A percentile compares a stretch with the other conserved stretches of the same genome.
phyloP scores from a whole-genome alignment of 2,797 vertebrate genomes.

The Myripristis murdjan region DNA sequence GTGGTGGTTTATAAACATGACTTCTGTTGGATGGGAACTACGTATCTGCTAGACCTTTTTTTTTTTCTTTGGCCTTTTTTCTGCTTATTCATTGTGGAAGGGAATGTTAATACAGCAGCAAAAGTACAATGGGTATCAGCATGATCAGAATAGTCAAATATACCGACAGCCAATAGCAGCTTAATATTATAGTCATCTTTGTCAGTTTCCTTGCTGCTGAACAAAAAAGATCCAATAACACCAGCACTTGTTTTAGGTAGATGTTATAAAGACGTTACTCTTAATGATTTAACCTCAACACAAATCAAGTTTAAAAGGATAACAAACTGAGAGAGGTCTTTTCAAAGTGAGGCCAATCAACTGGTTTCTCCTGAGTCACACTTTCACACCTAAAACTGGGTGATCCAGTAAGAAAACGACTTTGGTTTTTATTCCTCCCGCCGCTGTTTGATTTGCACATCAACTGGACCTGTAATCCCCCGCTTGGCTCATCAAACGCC shows the following conservation, averaged over 20 bases:
- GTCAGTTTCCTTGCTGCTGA: conserved; percentile 61
- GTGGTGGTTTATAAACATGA: conserved; percentile 61
- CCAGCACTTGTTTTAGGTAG: conserved; percentile 44
- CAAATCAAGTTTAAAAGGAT: too few relatives aligned
- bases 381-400: too few relatives aligned
- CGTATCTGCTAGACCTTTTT: conserved; percentile 45
- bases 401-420: too few relatives aligned
- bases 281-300: not conserved
- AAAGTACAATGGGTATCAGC: conserved; percentile 16
- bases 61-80: conserved; percentile 25
- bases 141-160: conserved; percentile 34
- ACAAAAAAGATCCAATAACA: conserved; percentile 71
- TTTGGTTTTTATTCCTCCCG: too few relatives aligned
- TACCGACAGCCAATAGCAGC: conserved; percentile 32
- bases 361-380: too few relatives aligned
- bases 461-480: too few relatives aligned
- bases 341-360: too few relatives aligned
- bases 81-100: conserved; percentile 53
- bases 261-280: conserved; percentile 45
- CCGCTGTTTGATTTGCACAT: too few relatives aligned
- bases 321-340: too few relatives aligned
- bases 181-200: conserved; percentile 60
- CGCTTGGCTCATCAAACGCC: too few relatives aligned
- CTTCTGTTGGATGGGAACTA: conserved; percentile 69
- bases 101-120: conserved; percentile 65